Conservation (phyloP, 1,140 invertebrate genomes). For the Orussus abietinus region DNA sequence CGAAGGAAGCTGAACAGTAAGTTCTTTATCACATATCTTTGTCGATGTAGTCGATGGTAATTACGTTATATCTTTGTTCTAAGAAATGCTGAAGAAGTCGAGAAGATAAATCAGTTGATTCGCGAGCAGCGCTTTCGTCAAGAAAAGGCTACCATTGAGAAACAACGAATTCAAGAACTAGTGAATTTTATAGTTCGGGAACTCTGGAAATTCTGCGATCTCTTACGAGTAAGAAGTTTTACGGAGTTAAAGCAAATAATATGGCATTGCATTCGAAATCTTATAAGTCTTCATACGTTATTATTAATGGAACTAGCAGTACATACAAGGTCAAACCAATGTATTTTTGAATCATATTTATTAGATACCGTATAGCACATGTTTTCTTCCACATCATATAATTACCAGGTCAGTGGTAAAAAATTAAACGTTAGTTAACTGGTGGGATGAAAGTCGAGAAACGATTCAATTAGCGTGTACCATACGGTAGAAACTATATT, state of each 20-base stretch:
- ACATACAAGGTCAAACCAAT: slow-evolving; percentile 4
- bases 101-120: slow-evolving; percentile 59
- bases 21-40: slow-evolving; percentile 23
- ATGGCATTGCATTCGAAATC: slow-evolving; percentile 1
- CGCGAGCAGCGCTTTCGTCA: slow-evolving; percentile 45
- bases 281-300: slow-evolving; percentile 2
- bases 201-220: slow-evolving; percentile 36
- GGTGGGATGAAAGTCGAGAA: too few relatives aligned
- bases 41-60: not conserved
- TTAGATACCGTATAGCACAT: too few relatives aligned
- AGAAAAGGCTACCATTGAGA: slow-evolving; percentile 46
- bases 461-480: too few relatives aligned
- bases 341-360: too few relatives aligned
- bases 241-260: too few relatives aligned
- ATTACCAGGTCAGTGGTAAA: too few relatives aligned
- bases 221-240: slow-evolving; percentile 42
- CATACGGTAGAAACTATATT: too few relatives aligned
- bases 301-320: not conserved
- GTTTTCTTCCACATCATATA: too few relatives aligned
- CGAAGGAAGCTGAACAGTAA: slow-evolving; percentile 75
- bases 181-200: slow-evolving; percentile 28
- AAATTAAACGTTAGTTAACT: too few relatives aligned
- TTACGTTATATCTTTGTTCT: slow-evolving; percentile 21
- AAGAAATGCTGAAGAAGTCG: slow-evolving; percentile 66
- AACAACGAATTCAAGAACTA: slow-evolving; percentile 47